Percentiles rank a stretch among this genome's conserved stretches.
These are phyloP conservation scores for Marcusenius ussheri DNA, from an alignment of 2,113 vertebrate genomes.

Conservation along the genomic window DNA sequence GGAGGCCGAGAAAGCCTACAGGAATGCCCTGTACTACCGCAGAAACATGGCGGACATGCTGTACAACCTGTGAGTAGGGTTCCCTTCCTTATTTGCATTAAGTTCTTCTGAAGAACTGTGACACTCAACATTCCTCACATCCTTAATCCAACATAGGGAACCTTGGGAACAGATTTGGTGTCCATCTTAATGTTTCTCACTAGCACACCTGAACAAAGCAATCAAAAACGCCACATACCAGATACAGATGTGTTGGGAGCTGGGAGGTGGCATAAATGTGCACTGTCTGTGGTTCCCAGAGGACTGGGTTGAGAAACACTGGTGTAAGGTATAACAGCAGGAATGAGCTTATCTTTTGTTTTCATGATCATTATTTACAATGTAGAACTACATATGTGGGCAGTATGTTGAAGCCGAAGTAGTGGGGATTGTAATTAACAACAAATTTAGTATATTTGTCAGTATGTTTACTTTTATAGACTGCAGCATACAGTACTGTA, in stretches of 20 bases:
- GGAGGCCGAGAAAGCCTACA: slow-evolving; percentile 90
- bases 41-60: slow-evolving; percentile 99
- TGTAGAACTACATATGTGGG: neutral
- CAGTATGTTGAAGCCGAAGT: neutral
- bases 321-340: neutral
- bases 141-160: neutral
- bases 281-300: no score
- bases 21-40: slow-evolving; percentile 93
- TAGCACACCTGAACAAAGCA: neutral
- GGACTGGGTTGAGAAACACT: neutral
- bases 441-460: no score
- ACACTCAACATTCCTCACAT: neutral
- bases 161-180: neutral
- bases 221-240: neutral
- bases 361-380: neutral
- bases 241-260: neutral
- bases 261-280: neutral
- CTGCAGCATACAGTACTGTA: neutral
- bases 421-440: neutral
- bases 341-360: neutral
- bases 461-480: neutral
- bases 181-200: neutral
- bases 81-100: neutral
- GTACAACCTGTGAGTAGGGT: slow-evolving; percentile 74
- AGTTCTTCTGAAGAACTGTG: neutral